These are phyloP conservation scores for Dryas iulia DNA, from an alignment of 1,140 invertebrate genomes.

Conservation along the genomic window DNA sequence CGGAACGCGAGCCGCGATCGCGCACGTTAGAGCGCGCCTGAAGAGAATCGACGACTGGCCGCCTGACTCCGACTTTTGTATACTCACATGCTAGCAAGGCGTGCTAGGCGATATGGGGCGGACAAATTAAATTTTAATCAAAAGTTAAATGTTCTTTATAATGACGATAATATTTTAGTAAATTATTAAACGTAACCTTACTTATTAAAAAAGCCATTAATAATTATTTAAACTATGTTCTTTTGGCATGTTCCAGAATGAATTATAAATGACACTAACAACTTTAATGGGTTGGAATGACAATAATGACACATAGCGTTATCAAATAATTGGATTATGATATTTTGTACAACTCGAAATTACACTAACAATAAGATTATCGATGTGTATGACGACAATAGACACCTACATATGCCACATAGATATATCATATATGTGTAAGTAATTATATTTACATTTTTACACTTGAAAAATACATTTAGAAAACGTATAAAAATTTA, in stretches of 20 bases:
- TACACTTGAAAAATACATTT: no score
- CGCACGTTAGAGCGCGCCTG: constrained; percentile 43
- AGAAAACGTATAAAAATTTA: no score
- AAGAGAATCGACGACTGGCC: constrained; percentile 40
- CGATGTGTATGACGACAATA: no score
- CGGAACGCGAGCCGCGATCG: constrained; percentile 14
- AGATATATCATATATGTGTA: no score
- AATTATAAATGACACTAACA: no score
- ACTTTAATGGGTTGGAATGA: no score
- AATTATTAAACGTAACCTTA: not conserved
- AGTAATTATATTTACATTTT: no score
- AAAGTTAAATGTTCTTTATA: not conserved
- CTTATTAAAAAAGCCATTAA: no score
- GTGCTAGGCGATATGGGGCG: constrained; percentile 11
- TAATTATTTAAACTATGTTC: no score
- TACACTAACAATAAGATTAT: not conserved
- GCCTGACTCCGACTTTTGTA: not conserved
- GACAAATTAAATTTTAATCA: constrained; percentile 8
- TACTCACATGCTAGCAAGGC: constrained; percentile 16
- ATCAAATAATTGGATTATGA: not conserved
- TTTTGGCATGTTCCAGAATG: no score
- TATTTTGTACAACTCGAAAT: not conserved
- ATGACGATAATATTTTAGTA: not conserved
- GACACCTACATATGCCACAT: no score
- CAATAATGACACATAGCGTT: not conserved